Conservation (phyloP, 2,113 vertebrate species). For the Erythrocebus patas region DNA sequence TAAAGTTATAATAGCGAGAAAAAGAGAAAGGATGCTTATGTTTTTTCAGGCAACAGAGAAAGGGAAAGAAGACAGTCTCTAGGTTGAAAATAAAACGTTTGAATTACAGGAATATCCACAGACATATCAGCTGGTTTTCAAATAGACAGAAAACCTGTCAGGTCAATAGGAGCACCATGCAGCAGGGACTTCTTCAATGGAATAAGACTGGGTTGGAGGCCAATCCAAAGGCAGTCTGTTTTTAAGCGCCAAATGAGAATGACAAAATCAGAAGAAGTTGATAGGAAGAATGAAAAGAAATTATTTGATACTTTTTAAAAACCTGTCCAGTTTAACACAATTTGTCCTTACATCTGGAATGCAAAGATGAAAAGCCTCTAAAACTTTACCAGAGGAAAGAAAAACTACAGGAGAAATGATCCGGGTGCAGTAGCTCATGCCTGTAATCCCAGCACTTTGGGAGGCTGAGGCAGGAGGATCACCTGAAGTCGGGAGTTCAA, state of each 20-base stretch:
- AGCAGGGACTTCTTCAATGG: conserved; percentile 57
- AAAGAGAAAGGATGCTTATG: not conserved
- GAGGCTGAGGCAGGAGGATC: too few species aligned
- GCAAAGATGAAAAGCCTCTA: not conserved
- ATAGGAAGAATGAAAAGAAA: conserved; percentile 55
- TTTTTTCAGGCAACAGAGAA: not conserved
- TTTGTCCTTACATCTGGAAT: not conserved
- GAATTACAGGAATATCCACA: conserved; percentile 48
- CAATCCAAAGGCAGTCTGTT: conserved; percentile 65
- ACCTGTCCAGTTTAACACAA: conserved; percentile 24
- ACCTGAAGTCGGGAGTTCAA: too few species aligned
- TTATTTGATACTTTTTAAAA: conserved; percentile 2
- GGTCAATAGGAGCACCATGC: conserved; percentile 31
- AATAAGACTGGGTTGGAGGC: conserved; percentile 61
- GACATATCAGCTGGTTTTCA: conserved; percentile 34
- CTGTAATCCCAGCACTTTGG: too few species aligned
- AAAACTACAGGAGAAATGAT: conserved; percentile 59
- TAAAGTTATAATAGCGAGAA: not conserved
- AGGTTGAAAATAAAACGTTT: conserved; percentile 52
- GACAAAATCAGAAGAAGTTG: conserved; percentile 66
- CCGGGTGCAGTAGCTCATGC: too few species aligned
- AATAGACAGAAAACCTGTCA: conserved; percentile 59
- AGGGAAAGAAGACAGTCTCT: not conserved
- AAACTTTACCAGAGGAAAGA: conserved; percentile 55
- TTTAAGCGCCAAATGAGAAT: conserved; percentile 52